These are phyloP conservation scores for Elachura formosa DNA, from an alignment of 2,113 vertebrate genomes.

Conservation along the genomic window DNA sequence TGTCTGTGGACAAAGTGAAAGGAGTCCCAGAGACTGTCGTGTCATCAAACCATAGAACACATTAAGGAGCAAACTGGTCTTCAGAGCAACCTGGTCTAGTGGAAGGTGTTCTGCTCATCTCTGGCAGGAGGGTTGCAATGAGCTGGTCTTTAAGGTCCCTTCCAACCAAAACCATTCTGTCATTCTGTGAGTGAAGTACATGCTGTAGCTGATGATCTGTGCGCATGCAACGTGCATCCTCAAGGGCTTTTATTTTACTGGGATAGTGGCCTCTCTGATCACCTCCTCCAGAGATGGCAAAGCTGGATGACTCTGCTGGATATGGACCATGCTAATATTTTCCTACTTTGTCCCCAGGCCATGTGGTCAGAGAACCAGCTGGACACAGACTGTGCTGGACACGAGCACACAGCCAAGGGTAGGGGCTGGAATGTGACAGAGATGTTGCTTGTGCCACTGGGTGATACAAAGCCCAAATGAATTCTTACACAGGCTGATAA, in stretches of 20 bases:
- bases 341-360: neutral
- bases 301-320: neutral
- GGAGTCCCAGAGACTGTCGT: accelerated
- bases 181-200: neutral
- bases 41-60: neutral
- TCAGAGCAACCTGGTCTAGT: neutral
- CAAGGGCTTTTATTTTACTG: neutral
- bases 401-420: accelerated
- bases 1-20: neutral
- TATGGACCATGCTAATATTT: accelerated
- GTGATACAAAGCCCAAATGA: neutral
- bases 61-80: neutral
- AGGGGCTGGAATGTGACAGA: neutral
- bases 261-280: neutral
- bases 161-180: neutral
- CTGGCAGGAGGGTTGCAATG: neutral
- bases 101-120: neutral
- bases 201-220: neutral
- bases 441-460: neutral
- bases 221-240: accelerated
- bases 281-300: neutral
- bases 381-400: neutral
- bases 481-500: neutral
- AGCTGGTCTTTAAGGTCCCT: neutral
- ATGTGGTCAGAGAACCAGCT: neutral